Percentiles rank a stretch among this genome's conserved stretches.
phyloP scores from a whole-genome alignment of 2,113 vertebrate genomes.

The Coracopsis vasa region DNA sequence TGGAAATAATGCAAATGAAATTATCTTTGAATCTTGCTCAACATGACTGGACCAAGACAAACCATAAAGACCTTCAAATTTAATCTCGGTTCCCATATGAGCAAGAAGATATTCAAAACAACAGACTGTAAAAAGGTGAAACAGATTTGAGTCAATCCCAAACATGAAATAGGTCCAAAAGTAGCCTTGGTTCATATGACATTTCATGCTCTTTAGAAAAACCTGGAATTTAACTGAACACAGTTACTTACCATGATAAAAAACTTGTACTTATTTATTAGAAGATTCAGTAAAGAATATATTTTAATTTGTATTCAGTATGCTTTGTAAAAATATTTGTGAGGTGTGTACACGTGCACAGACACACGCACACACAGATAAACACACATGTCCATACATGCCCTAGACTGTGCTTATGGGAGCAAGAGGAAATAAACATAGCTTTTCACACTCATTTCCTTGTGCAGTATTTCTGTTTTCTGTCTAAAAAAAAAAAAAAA shows the following conservation, averaged over 20 bases:
- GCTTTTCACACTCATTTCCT: neutral
- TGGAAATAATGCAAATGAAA: neutral
- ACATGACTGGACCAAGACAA: neutral
- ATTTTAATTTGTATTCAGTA: neutral
- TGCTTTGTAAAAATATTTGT: neutral
- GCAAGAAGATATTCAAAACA: neutral
- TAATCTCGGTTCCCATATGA: neutral
- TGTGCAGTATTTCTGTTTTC: neutral
- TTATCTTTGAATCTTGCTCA: neutral
- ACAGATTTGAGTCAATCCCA: neutral
- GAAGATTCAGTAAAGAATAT: neutral
- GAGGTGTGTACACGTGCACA: neutral
- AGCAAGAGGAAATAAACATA: neutral
- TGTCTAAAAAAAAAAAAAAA: neutral
- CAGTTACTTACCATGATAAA: constrained; percentile 28
- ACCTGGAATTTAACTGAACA: neutral
- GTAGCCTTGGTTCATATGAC: neutral
- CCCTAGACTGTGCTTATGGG: neutral
- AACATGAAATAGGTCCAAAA: neutral
- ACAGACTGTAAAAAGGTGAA: neutral
- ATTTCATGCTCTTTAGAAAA: neutral
- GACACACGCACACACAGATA: neutral
- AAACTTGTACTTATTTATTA: neutral
- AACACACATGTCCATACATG: neutral
- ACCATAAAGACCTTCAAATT: neutral